Evolutionary conservation across 2,797 vertebrate species (phyloP).

Genomic region (Saguinus oedipus): DNA sequence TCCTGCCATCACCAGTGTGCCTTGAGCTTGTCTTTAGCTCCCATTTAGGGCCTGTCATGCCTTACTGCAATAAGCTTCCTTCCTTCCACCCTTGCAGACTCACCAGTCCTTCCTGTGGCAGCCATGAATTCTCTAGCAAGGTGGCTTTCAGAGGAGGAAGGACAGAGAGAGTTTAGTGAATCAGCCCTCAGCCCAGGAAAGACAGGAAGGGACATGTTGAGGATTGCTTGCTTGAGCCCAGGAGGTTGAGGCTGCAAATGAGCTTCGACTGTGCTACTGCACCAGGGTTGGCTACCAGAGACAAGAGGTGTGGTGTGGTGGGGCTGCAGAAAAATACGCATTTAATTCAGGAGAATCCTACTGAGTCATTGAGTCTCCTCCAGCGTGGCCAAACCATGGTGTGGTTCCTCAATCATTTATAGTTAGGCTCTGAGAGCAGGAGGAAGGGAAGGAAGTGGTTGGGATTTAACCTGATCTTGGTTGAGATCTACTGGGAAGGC

Average conservation of each 20-base stretch:
- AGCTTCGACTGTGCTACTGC: too few relatives aligned
- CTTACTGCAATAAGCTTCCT: neutral
- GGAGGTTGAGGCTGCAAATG: too few relatives aligned
- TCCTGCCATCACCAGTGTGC: neutral
- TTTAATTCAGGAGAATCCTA: neutral
- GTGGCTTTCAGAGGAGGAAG: neutral
- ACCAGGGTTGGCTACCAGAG: neutral
- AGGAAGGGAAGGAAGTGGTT: too few relatives aligned
- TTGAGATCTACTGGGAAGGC: neutral
- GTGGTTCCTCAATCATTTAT: neutral
- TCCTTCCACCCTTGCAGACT: too few relatives aligned
- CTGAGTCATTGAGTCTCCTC: accelerated
- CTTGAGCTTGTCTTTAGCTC: neutral
- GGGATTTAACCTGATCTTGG: neutral
- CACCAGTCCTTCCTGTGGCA: accelerated
- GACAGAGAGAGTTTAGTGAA: accelerated
- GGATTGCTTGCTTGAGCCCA: too few relatives aligned
- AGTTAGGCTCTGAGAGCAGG: neutral
- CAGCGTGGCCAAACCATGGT: accelerated
- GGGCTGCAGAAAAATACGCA: neutral
- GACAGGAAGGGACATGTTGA: neutral
- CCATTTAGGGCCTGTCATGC: accelerated
- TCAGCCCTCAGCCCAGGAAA: neutral
- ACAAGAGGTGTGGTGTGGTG: neutral
- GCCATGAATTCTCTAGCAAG: neutral